Evolutionary conservation across 2,888 invertebrate genomes (phyloP), one percentile per base, ranked within the genome.

Genomic region (Julus scanicus): DNA sequence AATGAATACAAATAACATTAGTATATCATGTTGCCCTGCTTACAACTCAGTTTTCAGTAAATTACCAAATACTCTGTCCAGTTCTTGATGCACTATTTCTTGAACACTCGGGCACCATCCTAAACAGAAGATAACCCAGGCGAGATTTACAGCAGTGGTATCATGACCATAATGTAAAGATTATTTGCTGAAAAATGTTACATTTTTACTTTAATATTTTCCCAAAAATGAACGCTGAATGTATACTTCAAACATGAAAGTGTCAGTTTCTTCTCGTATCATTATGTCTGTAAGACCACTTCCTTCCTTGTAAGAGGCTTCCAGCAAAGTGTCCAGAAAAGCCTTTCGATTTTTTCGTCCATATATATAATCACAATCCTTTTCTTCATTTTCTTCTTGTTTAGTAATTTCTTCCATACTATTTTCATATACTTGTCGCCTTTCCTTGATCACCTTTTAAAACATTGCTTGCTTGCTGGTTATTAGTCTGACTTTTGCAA

Each of bases 301-400:
- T 90, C 95, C 96, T 93, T 94, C 96, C 93, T 94, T 90, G 29
- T 5, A n/a, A 91, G 96, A 95, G 86, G 96, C 84, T 48, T 88
- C 85, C 84, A 98, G 94, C 94, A 98, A 94, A 89, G 98, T 94
- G 92, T 98, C 98, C 90, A 98, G 94, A 93, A 98, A 96, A 0
- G 98, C 97, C 90, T 96, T 93, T 86, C 97, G 94, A 92, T 96
- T 95, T 93, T 97, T 96, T 40, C 85, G 84, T 17, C 90, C 91
- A 87, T 84, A 84, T 17, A 84, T 40, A 40, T 40, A 40, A 40
- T 84, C 9, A 13, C 39, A 39, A 83, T 84, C 84, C 6, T 39
- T 9, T 84, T 39, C 39, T 8, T 84, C 20, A 48, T 40, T 13
- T 29, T 48, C 13, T 2, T 29, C 39, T 29, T 84, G 15, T 84